Base-by-base conservation (phyloP, 2,113 vertebrate genomes). In the Acrocephalus arundinaceus region DNA sequence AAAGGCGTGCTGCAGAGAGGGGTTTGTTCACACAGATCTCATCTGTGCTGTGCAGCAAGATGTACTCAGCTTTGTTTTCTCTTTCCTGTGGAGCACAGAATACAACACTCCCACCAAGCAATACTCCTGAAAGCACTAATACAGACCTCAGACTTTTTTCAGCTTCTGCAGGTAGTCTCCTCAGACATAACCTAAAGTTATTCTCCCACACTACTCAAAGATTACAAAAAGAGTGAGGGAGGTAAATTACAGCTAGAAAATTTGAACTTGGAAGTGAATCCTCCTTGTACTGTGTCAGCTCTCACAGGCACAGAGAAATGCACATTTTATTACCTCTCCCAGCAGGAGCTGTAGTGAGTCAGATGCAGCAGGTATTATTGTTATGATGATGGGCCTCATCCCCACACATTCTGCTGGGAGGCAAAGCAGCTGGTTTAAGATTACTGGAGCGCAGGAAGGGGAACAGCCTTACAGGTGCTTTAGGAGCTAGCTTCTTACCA, bases 341-440 rank as follows among this genome's bases (percentile, higher is more conserved):
- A 88, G 88, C 72, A 96, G 80, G 86, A 91, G 61, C 61, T 78
- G 63, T 15, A 93, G 75, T 58, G 72, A 93, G 61, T 80, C 75
- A 95, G 88, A 80, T 93, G 68, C 63, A 70, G 88, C 65, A 94
- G 76, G 72, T 93, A 87, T 54, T 85, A 91, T 9, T 76, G 61
- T 61, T 49, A 61, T 11, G 67, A 76, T 13, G 28, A 76, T 73
- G 51, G 59, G 57, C 46, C 46, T 92, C 45, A 25, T n/a, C 41
- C 37, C 79, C 59, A 77, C 0, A 1, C n/a, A 23, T 90, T 94
- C 71, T 85, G 59, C 59, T 92, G 55, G n/a, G 82, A 90, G 79
- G 58, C 37, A 73, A 79, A 83, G 59, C 37, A 51, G 75, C 79
- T 58, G n/a, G 41, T 73, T 94, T 86, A 86, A 70, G 37, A 79